Base-by-base conservation (phyloP, 2,113 vertebrate genomes). In the Cercopithecus mona region DNA sequence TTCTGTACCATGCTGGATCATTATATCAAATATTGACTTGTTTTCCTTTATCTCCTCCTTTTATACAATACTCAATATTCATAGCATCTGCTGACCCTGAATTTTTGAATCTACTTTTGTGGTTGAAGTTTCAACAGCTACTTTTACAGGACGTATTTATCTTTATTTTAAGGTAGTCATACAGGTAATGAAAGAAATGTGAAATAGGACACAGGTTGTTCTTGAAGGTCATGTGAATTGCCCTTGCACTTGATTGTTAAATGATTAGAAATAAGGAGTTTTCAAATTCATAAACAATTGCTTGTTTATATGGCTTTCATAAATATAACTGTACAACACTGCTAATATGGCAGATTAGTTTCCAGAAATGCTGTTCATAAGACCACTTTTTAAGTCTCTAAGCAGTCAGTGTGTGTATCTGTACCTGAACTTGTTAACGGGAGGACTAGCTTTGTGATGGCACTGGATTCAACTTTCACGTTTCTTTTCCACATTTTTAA, bases 51-150 rank as follows among this genome's bases (percentile, higher is more conserved):
- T 92, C 94, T 89, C 40, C 43, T 90, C 57, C 78, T 92, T 94
- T 79, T 96, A 72, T 87, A 61, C 5, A 57, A 13, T 89, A 57
- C 3, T 92, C 32, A 88, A 1, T 89, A 66, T 52, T 86, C 89
- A 75, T 64, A 94, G 48, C 35, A 27, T 79, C 70, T 92, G 38
- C 61, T 94, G 93, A 88, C 22, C 89, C 35, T 68, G 38, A 88
- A 57, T 96, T 96, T 89, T 90, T 38, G 76, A 27, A 73, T 89
- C 59, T 85, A 84, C 50, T 89, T 88, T 88, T 96, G 32, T 88
- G 82, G n/a, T 68, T 22, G 73, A 52, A 87, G 23, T 79, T 92
- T 84, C 27, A 84, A 48, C 55, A 92, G 40, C 32, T 83, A 16
- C 38, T 38, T 78, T 78, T 93, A 59, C 10, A 85, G 72, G 12